Evolutionary conservation across 2,888 invertebrate genomes (phyloP), one percentile per base, ranked within the genome.

Genomic region (Belgica antarctica): DNA sequence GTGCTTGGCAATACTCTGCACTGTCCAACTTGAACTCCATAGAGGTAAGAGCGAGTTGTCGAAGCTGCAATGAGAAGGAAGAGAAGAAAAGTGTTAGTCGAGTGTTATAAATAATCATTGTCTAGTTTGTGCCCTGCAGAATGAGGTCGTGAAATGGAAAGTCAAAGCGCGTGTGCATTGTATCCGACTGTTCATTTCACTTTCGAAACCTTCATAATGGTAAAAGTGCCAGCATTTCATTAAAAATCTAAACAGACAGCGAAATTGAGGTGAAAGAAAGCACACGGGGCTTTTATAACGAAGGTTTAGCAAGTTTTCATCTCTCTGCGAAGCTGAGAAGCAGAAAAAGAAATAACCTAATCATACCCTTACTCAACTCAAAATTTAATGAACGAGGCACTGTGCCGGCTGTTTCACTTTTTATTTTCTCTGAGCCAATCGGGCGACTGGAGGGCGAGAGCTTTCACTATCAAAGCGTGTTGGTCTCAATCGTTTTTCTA

Each of bases 21-120:
- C 94, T 94, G 88, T 94, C 94, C 89, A 94, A 90, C 86, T 92
- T 90, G 92, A 94, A 94, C 94, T 93, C 93, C 93, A 93, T 93
- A 90, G 90, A 92, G 89, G 90, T 90, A 87, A 88, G 89, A 87
- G 90, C 89, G 86, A 87, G 88, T 89, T 88, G 87, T 86, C 88
- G 87, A 87, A 90, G 87, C 92, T 92, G 85, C 15, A 87, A 88
- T 77, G 76, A 76, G 76, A n/a, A 73, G 71, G 70, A 73, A 73
- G 73, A 74, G 72, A 72, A 62, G 61, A 66, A 62, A 17, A 70
- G n/a, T 19, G 27, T 59, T 34, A 15, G n/a, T 57, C 15, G 46
- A 46, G 4, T 46, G 46, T 46, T 15, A n/a, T 46, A 15, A 46
- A 46, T 46, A n/a, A 46, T 46, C 46, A 46, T 4, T n/a, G 15